Base-by-base conservation (phyloP, 2,113 vertebrate species). In the Rousettus leschenaultii region DNA sequence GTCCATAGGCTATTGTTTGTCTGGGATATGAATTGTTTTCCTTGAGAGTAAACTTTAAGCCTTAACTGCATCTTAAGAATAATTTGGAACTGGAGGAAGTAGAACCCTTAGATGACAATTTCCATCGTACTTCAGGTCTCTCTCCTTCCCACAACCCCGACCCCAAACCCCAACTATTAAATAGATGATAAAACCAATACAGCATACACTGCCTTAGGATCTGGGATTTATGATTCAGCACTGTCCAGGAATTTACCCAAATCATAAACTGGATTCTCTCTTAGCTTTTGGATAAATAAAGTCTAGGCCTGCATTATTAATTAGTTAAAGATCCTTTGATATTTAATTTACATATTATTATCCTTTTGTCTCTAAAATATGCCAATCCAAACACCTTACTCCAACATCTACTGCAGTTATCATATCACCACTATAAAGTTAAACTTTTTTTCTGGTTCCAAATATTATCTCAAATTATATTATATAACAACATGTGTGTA, bases 181-280 rank as follows among this genome's bases (percentile, higher is more conserved):
- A 83, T 89, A 90, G 73, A 94, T 79, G 43, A 96, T 86, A 74
- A 98, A 77, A 51, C 1, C 43, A 63, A 22, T 40, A 19, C 8
- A 91, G 33, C 82, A 63, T 68, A 61, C 7, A 95, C 40, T 8
- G 91, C 57, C 90, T 68, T 70, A 68, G 95, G 86, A 85, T 38
- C 53, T 1, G 51, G 2, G 71, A 89, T 97, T 98, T 94, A 35
- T 93, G 30, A 92, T 97, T 96, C 79, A 94, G 89, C 93, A 78
- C 84, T 63, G 28, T 33, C 88, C 63, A 87, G 45, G 92, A 97
- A 96, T 88, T 96, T 97, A 68, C 59, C 93, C 65, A 97, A 96
- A 95, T 95, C 96, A 92, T 66, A 94, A 1, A 45, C 51, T 5
- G 24, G n/a, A 7, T 94, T 95, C 83, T 95, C 40, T 70, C 59